phyloP scores from a whole-genome alignment of 2,888 invertebrate genomes.

The Nymphalis polychloros region DNA sequence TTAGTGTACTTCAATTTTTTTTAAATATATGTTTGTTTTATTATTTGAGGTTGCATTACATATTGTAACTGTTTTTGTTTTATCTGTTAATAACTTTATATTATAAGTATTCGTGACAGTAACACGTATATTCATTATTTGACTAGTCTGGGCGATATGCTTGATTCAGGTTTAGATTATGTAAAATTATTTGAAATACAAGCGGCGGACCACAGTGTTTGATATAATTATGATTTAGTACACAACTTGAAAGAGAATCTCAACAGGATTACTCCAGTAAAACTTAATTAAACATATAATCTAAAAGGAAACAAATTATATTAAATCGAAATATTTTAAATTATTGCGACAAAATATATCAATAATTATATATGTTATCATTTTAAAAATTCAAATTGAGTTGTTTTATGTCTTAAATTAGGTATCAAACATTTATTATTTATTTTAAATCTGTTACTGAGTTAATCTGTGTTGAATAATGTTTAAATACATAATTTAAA shows the following conservation, averaged over 20 bases:
- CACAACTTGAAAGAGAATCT: conserved; percentile 59
- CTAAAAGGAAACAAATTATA: conserved; percentile 31
- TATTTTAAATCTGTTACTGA: conserved; percentile 66
- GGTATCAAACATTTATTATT: conserved; percentile 48
- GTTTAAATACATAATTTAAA: conserved; percentile 70
- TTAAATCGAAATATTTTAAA: conserved; percentile 37
- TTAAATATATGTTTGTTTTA: conserved; percentile 35
- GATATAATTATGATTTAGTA: conserved; percentile 32
- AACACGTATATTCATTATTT: conserved; percentile 70
- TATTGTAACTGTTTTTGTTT: conserved; percentile 35
- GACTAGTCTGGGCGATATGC: conserved; percentile 60
- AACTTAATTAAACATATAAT: conserved; percentile 15
- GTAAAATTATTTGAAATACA: conserved; percentile 36
- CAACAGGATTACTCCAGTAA: conserved; percentile 48
- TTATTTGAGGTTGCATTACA: conserved; percentile 31
- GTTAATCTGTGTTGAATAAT: conserved; percentile 73
- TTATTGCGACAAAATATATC: conserved; percentile 12
- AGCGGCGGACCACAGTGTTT: conserved; percentile 28
- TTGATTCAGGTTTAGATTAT: conserved; percentile 38
- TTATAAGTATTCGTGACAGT: conserved; percentile 38
- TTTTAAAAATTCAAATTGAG: conserved; percentile 34
- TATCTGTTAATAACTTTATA: conserved; percentile 39
- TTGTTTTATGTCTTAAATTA: conserved; percentile 44
- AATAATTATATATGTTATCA: conserved; percentile 33
- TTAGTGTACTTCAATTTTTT: conserved; percentile 36